Conservation (phyloP, 2,888 invertebrate species). For the Malthinus seriepunctatus region DNA sequence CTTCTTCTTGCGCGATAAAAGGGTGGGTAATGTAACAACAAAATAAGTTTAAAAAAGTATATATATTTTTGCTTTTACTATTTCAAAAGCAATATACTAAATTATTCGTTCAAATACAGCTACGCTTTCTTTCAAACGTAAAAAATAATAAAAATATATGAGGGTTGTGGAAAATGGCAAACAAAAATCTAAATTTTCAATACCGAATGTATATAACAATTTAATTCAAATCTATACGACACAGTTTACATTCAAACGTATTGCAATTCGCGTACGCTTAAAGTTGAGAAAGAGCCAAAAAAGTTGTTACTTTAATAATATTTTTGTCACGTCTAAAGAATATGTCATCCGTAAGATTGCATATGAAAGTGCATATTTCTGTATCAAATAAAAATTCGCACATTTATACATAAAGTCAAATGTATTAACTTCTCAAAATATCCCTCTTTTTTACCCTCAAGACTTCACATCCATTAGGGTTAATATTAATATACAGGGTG, state of each 20-base stretch:
- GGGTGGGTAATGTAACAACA: neutral
- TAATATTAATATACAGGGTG: too few relatives aligned
- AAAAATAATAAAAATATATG: conserved; percentile 8
- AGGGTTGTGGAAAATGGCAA: conserved; percentile 6
- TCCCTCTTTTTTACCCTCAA: too few relatives aligned
- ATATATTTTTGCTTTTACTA: neutral
- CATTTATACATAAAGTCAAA: too few relatives aligned
- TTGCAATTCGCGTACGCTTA: neutral
- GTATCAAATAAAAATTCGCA: conserved; percentile 8
- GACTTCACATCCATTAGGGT: too few relatives aligned
- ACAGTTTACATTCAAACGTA: conserved; percentile 1
- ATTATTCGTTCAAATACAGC: conserved; percentile 7
- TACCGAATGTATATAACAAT: conserved; percentile 15
- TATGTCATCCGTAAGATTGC: conserved; percentile 21
- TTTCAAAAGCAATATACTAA: conserved; percentile 6
- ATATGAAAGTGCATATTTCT: conserved; percentile 21
- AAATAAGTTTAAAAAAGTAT: neutral
- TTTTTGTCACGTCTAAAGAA: conserved; percentile 11
- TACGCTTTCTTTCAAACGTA: conserved; percentile 5
- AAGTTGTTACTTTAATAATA: neutral
- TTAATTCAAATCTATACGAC: conserved; percentile 12
- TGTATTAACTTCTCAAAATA: too few relatives aligned
- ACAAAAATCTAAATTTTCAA: conserved; percentile 17
- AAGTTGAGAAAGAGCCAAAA: neutral
- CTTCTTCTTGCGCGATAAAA: too few relatives aligned